phyloP scores from a whole-genome alignment of 2,797 vertebrate species.

The Lepilemur ruficaudatus region DNA sequence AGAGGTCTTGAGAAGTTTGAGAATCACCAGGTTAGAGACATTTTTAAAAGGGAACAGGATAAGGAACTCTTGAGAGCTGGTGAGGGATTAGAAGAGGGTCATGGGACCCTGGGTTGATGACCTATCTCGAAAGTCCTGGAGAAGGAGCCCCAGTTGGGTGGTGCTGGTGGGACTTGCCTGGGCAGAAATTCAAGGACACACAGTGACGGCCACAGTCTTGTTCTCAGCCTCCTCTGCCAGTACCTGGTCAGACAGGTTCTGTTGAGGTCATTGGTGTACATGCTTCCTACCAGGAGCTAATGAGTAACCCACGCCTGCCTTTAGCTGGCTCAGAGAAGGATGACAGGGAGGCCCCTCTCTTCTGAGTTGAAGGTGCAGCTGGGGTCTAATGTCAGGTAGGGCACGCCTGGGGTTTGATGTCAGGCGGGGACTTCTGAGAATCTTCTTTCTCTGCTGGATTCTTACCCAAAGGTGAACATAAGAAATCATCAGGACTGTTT shows the following conservation, averaged over 20 bases:
- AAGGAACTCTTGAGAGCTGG: not conserved
- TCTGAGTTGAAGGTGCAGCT: not conserved
- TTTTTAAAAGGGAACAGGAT: constrained; percentile 11
- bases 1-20: not conserved
- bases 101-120: not conserved
- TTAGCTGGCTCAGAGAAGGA: not conserved
- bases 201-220: not conserved
- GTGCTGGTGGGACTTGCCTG: not conserved
- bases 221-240: not conserved
- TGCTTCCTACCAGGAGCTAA: constrained; percentile 31
- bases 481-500: not conserved
- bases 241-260: constrained; percentile 56
- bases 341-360: not conserved
- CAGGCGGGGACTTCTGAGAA: not conserved
- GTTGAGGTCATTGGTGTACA: not conserved
- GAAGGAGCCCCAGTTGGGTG: not conserved
- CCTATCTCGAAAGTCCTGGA: not conserved
- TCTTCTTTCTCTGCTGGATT: not conserved
- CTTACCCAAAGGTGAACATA: not conserved
- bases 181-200: not conserved
- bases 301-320: not conserved
- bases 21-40: not conserved
- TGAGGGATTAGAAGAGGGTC: not conserved
- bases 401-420: not conserved
- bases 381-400: not conserved